These are phyloP conservation scores for Tangara arthus DNA, from an alignment of 2,797 vertebrate genomes.

Conservation along the genomic window DNA sequence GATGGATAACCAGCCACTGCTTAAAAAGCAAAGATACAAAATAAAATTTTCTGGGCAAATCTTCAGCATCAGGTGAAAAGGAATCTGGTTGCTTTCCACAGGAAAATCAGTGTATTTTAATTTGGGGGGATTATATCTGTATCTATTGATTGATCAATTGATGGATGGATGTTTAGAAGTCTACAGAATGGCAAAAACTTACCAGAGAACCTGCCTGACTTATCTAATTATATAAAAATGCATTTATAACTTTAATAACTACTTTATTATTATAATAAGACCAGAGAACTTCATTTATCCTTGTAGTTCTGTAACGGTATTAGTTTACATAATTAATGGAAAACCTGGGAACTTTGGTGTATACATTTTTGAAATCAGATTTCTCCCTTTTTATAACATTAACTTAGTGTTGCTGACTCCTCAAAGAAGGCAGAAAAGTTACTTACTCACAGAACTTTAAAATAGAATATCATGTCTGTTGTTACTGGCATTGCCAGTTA, in stretches of 20 bases:
- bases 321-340: neutral
- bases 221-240: neutral
- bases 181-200: neutral
- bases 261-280: neutral
- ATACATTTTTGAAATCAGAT: neutral
- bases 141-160: rapidly evolving
- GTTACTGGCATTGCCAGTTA: neutral
- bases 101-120: neutral
- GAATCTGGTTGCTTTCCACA: neutral
- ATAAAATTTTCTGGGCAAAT: neutral
- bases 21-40: neutral
- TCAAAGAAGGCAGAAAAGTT: neutral
- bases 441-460: neutral
- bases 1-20: neutral
- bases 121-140: neutral
- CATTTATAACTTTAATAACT: neutral
- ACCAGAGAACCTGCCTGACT: neutral
- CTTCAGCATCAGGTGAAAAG: neutral
- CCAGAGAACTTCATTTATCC: neutral
- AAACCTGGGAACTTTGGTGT: neutral
- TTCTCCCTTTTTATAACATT: neutral
- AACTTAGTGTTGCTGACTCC: neutral
- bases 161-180: neutral
- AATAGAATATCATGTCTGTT: neutral
- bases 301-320: neutral